A percentile compares a stretch with the other conserved stretches of the same genome.
phyloP scores from a whole-genome alignment of 2,888 invertebrate genomes.

The Leucophenga maculata region DNA sequence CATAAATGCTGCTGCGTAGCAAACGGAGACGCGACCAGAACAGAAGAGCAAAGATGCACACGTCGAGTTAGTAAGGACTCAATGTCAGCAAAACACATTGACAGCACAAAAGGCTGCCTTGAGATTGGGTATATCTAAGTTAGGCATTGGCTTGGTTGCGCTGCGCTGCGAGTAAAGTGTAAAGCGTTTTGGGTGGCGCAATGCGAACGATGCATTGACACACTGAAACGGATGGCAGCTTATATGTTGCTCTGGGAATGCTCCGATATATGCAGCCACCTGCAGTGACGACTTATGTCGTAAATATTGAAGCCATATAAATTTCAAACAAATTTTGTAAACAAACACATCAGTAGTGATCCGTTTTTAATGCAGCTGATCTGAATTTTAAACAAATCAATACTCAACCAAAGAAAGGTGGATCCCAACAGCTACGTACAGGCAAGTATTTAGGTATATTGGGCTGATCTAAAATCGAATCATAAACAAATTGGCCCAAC shows the following conservation, averaged over 20 bases:
- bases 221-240: slow-evolving; percentile 41
- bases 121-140: no score
- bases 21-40: slow-evolving; percentile 32
- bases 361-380: no score
- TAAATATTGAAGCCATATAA: no score
- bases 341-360: no score
- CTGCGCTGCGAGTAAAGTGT: neutral
- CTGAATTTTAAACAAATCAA: no score
- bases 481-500: neutral
- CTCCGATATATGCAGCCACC: no score
- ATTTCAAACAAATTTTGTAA: no score
- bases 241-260: slow-evolving; percentile 48
- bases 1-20: slow-evolving; percentile 51
- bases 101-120: slow-evolving; percentile 34
- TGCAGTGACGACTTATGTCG: no score
- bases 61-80: slow-evolving; percentile 60
- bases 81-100: slow-evolving; percentile 60
- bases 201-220: slow-evolving; percentile 52
- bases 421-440: neutral
- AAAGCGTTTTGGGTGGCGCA: neutral
- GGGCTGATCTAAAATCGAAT: neutral
- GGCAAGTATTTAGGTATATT: neutral
- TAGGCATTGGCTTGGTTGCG: slow-evolving; percentile 20
- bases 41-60: slow-evolving; percentile 31
- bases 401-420: neutral